Base-by-base conservation (phyloP, 2,797 vertebrate species). In the Ammospiza maritima region DNA sequence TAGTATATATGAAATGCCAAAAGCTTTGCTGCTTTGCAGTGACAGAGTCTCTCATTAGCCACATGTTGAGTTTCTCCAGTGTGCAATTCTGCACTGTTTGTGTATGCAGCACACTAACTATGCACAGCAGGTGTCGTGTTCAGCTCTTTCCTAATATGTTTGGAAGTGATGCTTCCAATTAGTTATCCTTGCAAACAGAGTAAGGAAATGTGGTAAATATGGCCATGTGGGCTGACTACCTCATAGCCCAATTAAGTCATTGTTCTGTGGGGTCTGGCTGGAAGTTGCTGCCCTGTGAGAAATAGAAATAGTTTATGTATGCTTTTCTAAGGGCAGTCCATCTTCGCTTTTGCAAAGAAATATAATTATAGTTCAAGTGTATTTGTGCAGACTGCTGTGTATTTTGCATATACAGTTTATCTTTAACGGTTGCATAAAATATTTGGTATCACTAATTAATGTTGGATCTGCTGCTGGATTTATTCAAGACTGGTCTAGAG, bases 141-240 rank as follows among this genome's bases (percentile, higher is more conserved):
- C 81, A 78, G 48, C 70, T 84, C 58, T 69, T 91, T 86, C 79
- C 51, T 75, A 66, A 27, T 69, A 27, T 15, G 58, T 84, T 96
- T 81, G 73, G 88, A 94, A 88, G 93, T 72, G 44, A 58, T 88
- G 73, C 58, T 94, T 94, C 95, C 88, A 88, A 91, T 94, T 94
- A 94, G 79, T 51, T 94, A 80, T 60, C 73, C 70, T 93, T 86
- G 62, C 66, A 91, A 91, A 85, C 29, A 57, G 57, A 69, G 61
- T 25, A 64, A 89, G 89, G 74, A 95, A 85, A 90, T 48, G 19
- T 62, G 40, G 45, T 34, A 91, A 94, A 66, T 90, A 57, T 13
- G 62, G 36, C 30, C 40, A 38, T 36, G 44, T 51, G 69, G 73
- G n/a, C 62, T 85, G 29, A 57, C 48, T 75, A 62, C 26, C 40